A percentile compares a stretch with the other conserved stretches of the same genome.
Conservation (phyloP, 2,797 vertebrate genomes). For the Myotis vivesi region DNA sequence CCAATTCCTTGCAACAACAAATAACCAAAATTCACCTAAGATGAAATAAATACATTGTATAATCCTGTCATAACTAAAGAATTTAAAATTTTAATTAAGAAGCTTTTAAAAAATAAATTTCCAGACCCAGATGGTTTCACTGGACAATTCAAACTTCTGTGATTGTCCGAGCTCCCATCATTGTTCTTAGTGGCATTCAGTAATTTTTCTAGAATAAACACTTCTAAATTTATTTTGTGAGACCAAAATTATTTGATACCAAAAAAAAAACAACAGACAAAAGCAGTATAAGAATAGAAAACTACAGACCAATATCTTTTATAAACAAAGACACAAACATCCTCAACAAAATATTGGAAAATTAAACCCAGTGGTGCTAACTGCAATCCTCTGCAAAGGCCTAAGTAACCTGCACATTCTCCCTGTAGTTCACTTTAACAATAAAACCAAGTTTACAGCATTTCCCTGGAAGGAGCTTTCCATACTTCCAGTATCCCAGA, state of each 20-base stretch:
- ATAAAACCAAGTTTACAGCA: background rate
- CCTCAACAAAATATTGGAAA: background rate
- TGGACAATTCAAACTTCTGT: background rate
- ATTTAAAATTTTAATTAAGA: background rate
- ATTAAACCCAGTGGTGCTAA: background rate
- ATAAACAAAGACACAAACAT: background rate
- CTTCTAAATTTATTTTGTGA: background rate
- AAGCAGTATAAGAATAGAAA: background rate
- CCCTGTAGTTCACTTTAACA: background rate
- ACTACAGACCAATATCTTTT: background rate
- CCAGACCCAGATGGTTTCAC: background rate
- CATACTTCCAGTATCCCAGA: background rate
- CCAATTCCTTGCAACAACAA: background rate
- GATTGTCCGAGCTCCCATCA: too few species aligned
- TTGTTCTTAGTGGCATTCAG: too few species aligned
- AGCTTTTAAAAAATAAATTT: background rate
- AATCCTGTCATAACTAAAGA: background rate
- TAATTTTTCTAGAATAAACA: background rate
- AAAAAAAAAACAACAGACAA: background rate
- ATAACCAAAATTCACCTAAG: background rate
- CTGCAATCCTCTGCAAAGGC: background rate
- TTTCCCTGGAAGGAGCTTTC: background rate
- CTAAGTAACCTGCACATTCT: background rate
- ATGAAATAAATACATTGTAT: background rate
- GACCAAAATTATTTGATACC: background rate